Evolutionary conservation across 2,797 vertebrate species (phyloP).

Genomic region (Cebuella pygmaea): DNA sequence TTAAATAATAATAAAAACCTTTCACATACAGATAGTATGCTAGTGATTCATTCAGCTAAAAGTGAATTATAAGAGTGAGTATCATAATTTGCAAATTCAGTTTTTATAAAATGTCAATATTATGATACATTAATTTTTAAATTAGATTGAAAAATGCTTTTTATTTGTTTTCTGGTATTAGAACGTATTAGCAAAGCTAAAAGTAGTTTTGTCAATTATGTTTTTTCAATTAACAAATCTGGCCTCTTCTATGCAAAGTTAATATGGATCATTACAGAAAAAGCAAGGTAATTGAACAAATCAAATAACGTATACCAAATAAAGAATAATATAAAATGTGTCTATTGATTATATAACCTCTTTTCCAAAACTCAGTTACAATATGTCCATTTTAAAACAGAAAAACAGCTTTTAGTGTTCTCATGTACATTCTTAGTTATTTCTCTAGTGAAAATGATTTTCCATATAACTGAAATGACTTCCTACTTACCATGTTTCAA

Average conservation of each 20-base stretch:
- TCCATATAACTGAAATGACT: background rate
- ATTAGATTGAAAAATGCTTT: background rate
- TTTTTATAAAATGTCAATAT: background rate
- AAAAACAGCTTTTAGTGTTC: background rate
- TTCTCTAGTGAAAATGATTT: background rate
- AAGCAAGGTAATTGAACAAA: background rate
- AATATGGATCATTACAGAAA: background rate
- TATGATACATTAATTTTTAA: constrained; percentile 8
- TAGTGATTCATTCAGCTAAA: constrained; percentile 1
- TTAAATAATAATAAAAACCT: background rate
- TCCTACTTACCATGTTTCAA: background rate
- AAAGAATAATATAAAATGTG: background rate
- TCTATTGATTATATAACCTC: background rate
- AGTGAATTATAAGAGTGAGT: background rate
- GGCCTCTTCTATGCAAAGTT: background rate
- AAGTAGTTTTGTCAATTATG: background rate
- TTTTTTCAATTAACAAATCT: background rate
- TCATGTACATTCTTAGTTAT: background rate
- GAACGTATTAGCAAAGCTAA: background rate
- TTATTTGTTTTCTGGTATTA: background rate
- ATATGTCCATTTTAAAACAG: background rate
- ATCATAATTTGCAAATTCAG: background rate
- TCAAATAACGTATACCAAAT: background rate
- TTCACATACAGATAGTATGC: background rate
- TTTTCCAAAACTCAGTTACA: background rate